Evolutionary conservation across 1,140 invertebrate species (phyloP).

Genomic region (Sesamia nonagrioides): DNA sequence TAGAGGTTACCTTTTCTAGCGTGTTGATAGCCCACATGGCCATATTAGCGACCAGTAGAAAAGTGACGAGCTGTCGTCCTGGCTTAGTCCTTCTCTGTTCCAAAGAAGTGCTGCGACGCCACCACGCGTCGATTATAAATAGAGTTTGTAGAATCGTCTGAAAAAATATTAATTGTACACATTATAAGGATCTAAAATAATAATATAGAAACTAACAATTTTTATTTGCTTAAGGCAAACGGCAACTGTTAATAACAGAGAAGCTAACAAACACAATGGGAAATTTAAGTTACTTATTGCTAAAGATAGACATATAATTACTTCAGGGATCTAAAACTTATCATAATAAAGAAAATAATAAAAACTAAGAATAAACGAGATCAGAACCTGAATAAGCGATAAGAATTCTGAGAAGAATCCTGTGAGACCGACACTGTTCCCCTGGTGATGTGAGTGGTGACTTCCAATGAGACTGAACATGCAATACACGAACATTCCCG

Average conservation of each 20-base stretch:
- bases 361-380: background rate
- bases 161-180: constrained; percentile 54
- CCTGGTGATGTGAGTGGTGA: constrained; percentile 90
- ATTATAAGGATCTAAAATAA: too few relatives aligned
- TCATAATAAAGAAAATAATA: too few relatives aligned
- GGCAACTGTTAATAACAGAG: too few relatives aligned
- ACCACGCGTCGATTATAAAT: constrained; percentile 95
- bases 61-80: constrained; percentile 94
- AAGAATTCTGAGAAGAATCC: constrained; percentile 89
- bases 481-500: constrained; percentile 95
- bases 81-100: constrained; percentile 91
- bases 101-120: constrained; percentile 89
- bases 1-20: constrained; percentile 90
- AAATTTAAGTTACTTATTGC: too few relatives aligned
- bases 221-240: too few relatives aligned
- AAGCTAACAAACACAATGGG: too few relatives aligned
- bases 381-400: constrained; percentile 89
- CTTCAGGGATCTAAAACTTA: too few relatives aligned
- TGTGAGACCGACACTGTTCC: constrained; percentile 85
- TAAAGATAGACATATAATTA: too few relatives aligned
- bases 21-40: constrained; percentile 96
- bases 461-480: constrained; percentile 95
- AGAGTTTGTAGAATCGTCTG: constrained; percentile 93
- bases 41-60: constrained; percentile 94
- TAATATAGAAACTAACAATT: too few relatives aligned